A percentile compares a stretch with the other conserved stretches of the same genome.
Conservation (phyloP, 2,113 vertebrate species). For the Equus quagga region DNA sequence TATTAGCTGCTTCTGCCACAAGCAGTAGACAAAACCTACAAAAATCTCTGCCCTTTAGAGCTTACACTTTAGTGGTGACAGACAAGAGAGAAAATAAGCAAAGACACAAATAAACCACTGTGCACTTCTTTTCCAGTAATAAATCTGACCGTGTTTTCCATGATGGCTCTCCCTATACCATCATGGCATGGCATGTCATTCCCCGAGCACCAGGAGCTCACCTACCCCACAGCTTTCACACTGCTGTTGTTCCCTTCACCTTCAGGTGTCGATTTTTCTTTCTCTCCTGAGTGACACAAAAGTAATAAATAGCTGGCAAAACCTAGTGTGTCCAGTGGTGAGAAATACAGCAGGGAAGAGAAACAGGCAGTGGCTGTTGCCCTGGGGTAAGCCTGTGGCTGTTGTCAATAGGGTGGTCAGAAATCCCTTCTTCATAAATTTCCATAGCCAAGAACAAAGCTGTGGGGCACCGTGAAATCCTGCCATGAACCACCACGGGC, state of each 20-base stretch:
- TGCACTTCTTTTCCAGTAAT: background rate
- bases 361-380: rapidly evolving
- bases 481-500: background rate
- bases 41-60: background rate
- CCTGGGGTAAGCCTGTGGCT: background rate
- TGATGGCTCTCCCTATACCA: rapidly evolving
- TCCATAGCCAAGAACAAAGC: background rate
- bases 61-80: background rate
- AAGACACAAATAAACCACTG: background rate
- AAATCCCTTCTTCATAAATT: background rate
- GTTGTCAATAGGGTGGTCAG: background rate
- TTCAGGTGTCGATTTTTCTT: background rate
- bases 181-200: rapidly evolving
- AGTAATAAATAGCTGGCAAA: background rate
- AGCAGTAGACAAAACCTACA: background rate
- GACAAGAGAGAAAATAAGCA: background rate
- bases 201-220: background rate
- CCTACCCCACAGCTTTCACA: background rate
- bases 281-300: background rate
- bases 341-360: background rate
- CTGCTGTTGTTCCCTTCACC: background rate
- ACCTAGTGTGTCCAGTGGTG: no score
- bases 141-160: background rate
- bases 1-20: background rate
- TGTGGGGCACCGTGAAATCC: background rate